phyloP scores from a whole-genome alignment of 2,113 vertebrate genomes.

The Penelope pileata region DNA sequence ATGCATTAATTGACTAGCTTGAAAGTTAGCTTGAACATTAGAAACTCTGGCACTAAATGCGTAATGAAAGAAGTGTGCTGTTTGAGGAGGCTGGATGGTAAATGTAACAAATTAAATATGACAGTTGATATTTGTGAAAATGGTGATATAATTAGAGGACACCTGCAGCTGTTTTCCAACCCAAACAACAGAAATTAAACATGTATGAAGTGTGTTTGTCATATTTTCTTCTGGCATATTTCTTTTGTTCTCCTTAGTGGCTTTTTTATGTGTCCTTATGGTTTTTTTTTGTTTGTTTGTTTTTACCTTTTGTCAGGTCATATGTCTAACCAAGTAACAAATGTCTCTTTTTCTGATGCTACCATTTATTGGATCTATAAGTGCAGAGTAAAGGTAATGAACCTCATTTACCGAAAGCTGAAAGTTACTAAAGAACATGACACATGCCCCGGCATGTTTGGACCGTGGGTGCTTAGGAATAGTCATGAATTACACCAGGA shows the following conservation, averaged over 20 bases:
- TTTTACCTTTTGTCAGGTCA: constrained; percentile 42
- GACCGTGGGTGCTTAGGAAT: background rate
- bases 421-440: constrained; percentile 24
- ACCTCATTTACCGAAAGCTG: constrained; percentile 3
- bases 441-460: background rate
- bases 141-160: constrained; percentile 86
- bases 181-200: constrained; percentile 87
- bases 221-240: constrained; percentile 69
- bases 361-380: constrained; percentile 29
- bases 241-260: constrained; percentile 71
- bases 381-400: constrained; percentile 7
- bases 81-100: constrained; percentile 78
- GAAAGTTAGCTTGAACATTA: constrained; percentile 89
- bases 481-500: background rate
- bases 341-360: constrained; percentile 2
- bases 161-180: constrained; percentile 85
- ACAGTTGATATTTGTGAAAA: constrained; percentile 88
- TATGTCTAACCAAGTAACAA: constrained; percentile 61
- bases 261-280: background rate
- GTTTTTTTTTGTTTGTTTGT: background rate
- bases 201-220: constrained; percentile 77
- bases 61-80: constrained; percentile 81
- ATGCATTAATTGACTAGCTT: constrained; percentile 93
- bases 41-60: constrained; percentile 82
- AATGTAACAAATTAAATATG: constrained; percentile 84